Conservation (phyloP, 2,113 vertebrate genomes). For the Gallinago media region DNA sequence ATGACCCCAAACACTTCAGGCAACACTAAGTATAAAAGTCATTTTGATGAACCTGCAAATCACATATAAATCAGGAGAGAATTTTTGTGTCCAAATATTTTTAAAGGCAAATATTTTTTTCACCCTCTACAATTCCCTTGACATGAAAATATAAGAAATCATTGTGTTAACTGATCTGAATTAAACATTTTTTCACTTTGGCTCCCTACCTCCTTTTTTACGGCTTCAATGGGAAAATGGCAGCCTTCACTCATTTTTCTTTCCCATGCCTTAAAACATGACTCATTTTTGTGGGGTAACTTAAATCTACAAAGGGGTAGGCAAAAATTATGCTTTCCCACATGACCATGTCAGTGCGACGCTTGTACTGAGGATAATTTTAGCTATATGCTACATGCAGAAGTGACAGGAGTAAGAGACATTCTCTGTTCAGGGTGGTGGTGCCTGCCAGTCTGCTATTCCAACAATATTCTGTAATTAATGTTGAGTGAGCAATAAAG, state of each 20-base stretch:
- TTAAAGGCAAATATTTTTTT: constrained; percentile 64
- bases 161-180: constrained; percentile 38
- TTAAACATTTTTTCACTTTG: constrained; percentile 45
- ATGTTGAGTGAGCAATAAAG: constrained; percentile 72
- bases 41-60: constrained; percentile 55
- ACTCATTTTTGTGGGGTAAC: background rate
- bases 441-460: constrained; percentile 56
- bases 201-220: background rate
- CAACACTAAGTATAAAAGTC: constrained; percentile 42
- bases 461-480: constrained; percentile 71
- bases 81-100: constrained; percentile 46
- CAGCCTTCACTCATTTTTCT: constrained; percentile 14
- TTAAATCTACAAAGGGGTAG: background rate
- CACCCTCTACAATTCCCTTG: background rate
- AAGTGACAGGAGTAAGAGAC: background rate
- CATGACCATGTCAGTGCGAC: background rate
- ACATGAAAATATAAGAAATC: constrained; percentile 41
- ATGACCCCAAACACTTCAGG: constrained; percentile 47
- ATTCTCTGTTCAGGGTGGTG: constrained; percentile 9
- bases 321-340: background rate
- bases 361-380: background rate
- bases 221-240: background rate
- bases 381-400: background rate
- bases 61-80: constrained; percentile 26
- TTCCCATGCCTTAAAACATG: background rate